phyloP scores from a whole-genome alignment of 2,113 vertebrate species.

The Pica pica region DNA sequence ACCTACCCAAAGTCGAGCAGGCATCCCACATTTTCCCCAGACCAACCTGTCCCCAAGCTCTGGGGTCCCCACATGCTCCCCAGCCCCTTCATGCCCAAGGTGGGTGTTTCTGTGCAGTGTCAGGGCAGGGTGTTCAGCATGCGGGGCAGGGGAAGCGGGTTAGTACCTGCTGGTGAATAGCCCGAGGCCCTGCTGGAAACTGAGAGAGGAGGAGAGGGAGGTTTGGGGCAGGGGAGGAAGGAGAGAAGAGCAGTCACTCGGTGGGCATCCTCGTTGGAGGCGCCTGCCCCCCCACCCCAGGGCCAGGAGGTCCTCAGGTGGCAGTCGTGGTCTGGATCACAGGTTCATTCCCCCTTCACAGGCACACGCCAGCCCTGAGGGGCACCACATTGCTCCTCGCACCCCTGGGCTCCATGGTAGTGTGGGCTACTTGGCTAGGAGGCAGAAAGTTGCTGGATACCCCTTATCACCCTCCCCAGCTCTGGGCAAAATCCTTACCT shows the following conservation, averaged over 20 bases:
- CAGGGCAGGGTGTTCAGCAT: not conserved
- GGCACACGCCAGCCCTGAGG: fast-evolving
- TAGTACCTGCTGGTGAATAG: constrained; percentile 90
- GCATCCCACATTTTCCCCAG: not conserved
- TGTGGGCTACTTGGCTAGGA: not conserved
- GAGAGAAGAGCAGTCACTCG: constrained; percentile 64
- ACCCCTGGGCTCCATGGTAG: fast-evolving
- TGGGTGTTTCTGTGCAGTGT: constrained; percentile 39
- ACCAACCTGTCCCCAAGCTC: not conserved
- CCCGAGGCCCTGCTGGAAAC: constrained; percentile 85
- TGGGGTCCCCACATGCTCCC: not conserved
- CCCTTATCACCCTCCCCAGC: not conserved
- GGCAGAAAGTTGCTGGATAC: not conserved
- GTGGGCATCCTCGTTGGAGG: not conserved
- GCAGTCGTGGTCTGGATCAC: fast-evolving
- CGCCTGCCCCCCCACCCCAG: not conserved
- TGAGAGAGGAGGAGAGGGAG: constrained; percentile 76
- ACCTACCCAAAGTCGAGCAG: not conserved
- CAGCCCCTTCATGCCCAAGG: not conserved
- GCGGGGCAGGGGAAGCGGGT: constrained; percentile 17
- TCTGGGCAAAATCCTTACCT: constrained; percentile 77
- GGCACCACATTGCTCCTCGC: not conserved
- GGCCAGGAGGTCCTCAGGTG: not conserved
- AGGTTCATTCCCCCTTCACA: not conserved
- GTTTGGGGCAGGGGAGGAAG: constrained; percentile 60